These are phyloP conservation scores for Merodon equestris DNA, from an alignment of 2,888 invertebrate species.

Conservation along the genomic window DNA sequence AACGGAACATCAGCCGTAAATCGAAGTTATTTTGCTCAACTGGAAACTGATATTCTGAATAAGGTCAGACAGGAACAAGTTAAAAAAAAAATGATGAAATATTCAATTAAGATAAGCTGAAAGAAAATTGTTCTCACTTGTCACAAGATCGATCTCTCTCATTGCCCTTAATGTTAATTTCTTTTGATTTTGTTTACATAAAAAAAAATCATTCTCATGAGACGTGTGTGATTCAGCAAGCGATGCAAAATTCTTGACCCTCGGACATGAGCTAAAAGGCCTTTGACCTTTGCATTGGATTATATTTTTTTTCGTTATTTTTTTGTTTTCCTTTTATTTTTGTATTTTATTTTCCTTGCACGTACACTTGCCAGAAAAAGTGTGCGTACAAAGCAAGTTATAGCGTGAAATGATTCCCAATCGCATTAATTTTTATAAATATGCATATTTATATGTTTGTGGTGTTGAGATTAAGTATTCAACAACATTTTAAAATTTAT, in stretches of 20 bases:
- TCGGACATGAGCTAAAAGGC: slow-evolving; percentile 7
- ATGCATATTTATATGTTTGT: too few species aligned
- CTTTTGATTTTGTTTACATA: neutral
- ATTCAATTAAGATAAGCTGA: slow-evolving; percentile 1
- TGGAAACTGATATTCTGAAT: slow-evolving; percentile 73
- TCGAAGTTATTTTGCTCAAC: slow-evolving; percentile 71
- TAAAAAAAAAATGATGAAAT: slow-evolving; percentile 24
- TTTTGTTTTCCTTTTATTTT: slow-evolving; percentile 1
- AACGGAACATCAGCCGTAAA: slow-evolving; percentile 67
- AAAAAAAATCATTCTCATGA: too few species aligned
- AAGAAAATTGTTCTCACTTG: slow-evolving; percentile 36
- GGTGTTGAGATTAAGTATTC: too few species aligned
- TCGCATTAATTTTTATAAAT: too few species aligned
- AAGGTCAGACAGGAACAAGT: slow-evolving; percentile 72
- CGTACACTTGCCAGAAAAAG: too few species aligned
- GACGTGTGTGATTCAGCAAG: slow-evolving; percentile 15
- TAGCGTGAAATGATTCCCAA: too few species aligned
- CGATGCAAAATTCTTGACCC: slow-evolving; percentile 27
- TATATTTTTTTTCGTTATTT: neutral
- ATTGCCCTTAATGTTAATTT: slow-evolving; percentile 3
- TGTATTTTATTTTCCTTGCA: slow-evolving; percentile 3
- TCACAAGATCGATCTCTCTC: slow-evolving; percentile 9
- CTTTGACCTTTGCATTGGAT: slow-evolving; percentile 43
- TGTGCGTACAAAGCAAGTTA: too few species aligned
- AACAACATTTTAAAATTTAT: too few species aligned